Evolutionary conservation across 2,888 invertebrate species (phyloP).

Genomic region (Invenusta paracnida): DNA sequence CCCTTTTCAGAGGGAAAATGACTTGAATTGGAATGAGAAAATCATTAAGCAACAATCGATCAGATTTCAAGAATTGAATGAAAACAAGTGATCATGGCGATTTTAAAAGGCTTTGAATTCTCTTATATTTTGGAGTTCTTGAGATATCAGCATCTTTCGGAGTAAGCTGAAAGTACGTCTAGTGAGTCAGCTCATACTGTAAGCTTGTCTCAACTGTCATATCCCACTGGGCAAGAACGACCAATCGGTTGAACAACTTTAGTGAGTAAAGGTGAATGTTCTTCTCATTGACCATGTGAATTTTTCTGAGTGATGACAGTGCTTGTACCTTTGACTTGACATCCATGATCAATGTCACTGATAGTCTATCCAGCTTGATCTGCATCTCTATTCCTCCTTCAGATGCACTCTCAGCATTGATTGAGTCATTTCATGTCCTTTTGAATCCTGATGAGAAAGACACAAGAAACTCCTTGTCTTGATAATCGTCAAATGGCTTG

Average conservation of each 20-base stretch:
- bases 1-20: too few relatives aligned
- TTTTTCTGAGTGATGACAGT: conserved; percentile 38
- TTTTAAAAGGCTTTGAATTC: too few relatives aligned
- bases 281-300: conserved; percentile 38
- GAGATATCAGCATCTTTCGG: too few relatives aligned
- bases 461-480: neutral
- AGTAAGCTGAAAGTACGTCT: too few relatives aligned
- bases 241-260: conserved; percentile 38
- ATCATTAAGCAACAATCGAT: too few relatives aligned
- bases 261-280: conserved; percentile 39
- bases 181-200: conserved; percentile 7
- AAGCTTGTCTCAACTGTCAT: conserved; percentile 33
- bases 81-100: too few relatives aligned
- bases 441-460: neutral
- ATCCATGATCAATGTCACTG: conserved; percentile 17
- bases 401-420: conserved; percentile 22
- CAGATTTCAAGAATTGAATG: too few relatives aligned
- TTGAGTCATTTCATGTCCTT: neutral
- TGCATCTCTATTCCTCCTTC: neutral
- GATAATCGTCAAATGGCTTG: neutral
- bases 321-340: conserved; percentile 34
- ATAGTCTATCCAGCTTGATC: neutral
- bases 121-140: too few relatives aligned
- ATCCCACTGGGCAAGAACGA: conserved; percentile 31
- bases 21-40: too few relatives aligned